Evolutionary conservation across 2,797 vertebrate genomes (phyloP).

Genomic region (Characodon lateralis): DNA sequence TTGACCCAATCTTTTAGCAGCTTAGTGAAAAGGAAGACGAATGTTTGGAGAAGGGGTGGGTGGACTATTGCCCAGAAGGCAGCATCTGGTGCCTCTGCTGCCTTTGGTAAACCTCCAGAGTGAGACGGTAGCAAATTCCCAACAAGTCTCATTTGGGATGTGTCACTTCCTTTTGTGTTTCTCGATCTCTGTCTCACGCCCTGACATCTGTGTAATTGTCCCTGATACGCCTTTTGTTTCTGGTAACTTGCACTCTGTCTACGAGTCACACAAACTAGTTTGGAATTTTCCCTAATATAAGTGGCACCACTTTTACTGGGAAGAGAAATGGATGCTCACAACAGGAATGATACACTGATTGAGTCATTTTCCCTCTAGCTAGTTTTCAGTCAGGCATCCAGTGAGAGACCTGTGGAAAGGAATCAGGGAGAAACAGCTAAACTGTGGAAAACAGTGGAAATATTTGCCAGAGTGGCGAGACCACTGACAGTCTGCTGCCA

Average conservation of each 20-base stretch:
- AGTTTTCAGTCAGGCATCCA: slow-evolving; percentile 55
- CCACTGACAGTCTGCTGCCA: slow-evolving; percentile 57
- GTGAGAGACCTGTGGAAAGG: slow-evolving; percentile 67
- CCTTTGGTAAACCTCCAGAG: slow-evolving; percentile 40
- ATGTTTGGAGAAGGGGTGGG: slow-evolving; percentile 59
- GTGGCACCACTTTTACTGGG: not conserved
- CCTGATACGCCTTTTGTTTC: slow-evolving; percentile 23
- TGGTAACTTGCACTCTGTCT: slow-evolving; percentile 42
- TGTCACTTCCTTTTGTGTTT: slow-evolving; percentile 68
- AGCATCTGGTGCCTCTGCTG: slow-evolving; percentile 45
- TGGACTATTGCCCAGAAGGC: slow-evolving; percentile 37
- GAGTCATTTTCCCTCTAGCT: slow-evolving; percentile 25
- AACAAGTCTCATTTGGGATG: slow-evolving; percentile 45
- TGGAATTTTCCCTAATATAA: slow-evolving; percentile 44
- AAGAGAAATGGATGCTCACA: not conserved
- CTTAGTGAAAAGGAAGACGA: slow-evolving; percentile 48
- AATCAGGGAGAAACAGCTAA: slow-evolving; percentile 66
- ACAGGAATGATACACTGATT: slow-evolving; percentile 8
- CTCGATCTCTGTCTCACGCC: slow-evolving; percentile 25
- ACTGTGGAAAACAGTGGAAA: slow-evolving; percentile 76
- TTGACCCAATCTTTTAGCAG: slow-evolving; percentile 47
- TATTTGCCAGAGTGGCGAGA: slow-evolving; percentile 69
- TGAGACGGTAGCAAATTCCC: slow-evolving; percentile 32
- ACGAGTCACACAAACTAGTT: slow-evolving; percentile 43
- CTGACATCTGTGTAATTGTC: slow-evolving; percentile 36